Percentiles rank a stretch among this genome's conserved stretches.
These are phyloP conservation scores for Cottoperca gobio DNA, from an alignment of 2,797 vertebrate species.

Conservation along the genomic window DNA sequence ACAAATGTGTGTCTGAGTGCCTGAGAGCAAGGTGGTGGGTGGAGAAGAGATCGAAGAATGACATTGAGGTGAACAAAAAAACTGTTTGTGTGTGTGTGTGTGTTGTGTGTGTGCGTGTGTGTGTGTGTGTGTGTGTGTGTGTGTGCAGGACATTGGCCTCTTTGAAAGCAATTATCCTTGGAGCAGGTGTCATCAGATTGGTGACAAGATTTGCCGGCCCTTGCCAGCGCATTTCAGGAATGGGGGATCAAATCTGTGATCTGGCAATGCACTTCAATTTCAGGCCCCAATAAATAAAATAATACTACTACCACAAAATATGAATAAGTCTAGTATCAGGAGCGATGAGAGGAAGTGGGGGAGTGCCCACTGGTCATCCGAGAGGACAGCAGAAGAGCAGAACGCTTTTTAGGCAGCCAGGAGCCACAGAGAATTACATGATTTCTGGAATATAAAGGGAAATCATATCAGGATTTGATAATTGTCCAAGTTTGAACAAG, in stretches of 20 bases:
- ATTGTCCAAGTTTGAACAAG: background rate
- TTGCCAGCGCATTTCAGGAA: constrained; percentile 38
- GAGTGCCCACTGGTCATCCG: constrained; percentile 22
- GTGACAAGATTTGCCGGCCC: constrained; percentile 51
- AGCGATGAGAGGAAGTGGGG: constrained; percentile 34
- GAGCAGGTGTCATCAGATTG: constrained; percentile 61
- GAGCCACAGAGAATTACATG: background rate
- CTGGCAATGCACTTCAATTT: constrained; percentile 47
- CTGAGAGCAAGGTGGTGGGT: background rate
- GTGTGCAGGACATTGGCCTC: constrained; percentile 12
- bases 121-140: background rate
- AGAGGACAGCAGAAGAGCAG: constrained; percentile 12
- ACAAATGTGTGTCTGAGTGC: constrained; percentile 11
- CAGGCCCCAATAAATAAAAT: constrained; percentile 55
- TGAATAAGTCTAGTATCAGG: constrained; percentile 26
- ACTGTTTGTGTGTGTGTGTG: too few species aligned
- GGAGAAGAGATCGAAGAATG: constrained; percentile 3
- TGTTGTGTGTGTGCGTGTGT: background rate
- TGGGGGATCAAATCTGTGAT: constrained; percentile 44
- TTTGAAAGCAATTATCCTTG: constrained; percentile 70
- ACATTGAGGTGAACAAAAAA: constrained; percentile 10
- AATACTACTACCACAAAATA: constrained; percentile 40
- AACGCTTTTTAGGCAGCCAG: background rate
- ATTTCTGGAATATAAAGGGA: background rate
- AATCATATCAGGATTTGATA: background rate